Percentiles rank a stretch among this genome's conserved stretches.
Evolutionary conservation across 2,888 invertebrate genomes (phyloP).

Genomic region (Spilarctia lutea): DNA sequence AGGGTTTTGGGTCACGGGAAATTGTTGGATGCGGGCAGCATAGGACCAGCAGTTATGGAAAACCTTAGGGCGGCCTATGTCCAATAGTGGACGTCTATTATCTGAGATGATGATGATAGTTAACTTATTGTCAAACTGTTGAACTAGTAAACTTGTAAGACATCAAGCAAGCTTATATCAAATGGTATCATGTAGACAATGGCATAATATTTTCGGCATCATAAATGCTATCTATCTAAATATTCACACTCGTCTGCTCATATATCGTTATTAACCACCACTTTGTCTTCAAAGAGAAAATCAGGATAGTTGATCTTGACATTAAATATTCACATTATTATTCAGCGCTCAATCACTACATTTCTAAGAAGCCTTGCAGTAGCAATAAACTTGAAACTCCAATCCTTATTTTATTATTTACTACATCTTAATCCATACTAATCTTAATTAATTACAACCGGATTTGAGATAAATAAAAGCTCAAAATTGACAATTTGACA

Average conservation of each 20-base stretch:
- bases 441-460: constrained; percentile 66
- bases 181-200: not conserved
- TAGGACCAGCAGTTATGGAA: too few species aligned
- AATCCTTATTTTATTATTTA: constrained; percentile 50
- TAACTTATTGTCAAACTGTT: not conserved
- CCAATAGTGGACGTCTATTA: too few species aligned
- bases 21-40: too few species aligned
- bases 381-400: constrained; percentile 31
- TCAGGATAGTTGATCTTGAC: constrained; percentile 21
- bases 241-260: not conserved
- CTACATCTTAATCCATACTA: constrained; percentile 43
- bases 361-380: constrained; percentile 50
- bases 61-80: too few species aligned
- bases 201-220: not conserved
- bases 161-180: not conserved
- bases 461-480: constrained; percentile 51
- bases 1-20: too few species aligned
- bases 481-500: constrained; percentile 56
- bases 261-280: constrained; percentile 29
- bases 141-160: not conserved
- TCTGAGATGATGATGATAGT: not conserved
- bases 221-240: not conserved
- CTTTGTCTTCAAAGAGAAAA: constrained; percentile 32
- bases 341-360: constrained; percentile 40
- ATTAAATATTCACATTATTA: constrained; percentile 48